Conservation (phyloP, 2,113 vertebrate species). For the Syngnathus scovelli region DNA sequence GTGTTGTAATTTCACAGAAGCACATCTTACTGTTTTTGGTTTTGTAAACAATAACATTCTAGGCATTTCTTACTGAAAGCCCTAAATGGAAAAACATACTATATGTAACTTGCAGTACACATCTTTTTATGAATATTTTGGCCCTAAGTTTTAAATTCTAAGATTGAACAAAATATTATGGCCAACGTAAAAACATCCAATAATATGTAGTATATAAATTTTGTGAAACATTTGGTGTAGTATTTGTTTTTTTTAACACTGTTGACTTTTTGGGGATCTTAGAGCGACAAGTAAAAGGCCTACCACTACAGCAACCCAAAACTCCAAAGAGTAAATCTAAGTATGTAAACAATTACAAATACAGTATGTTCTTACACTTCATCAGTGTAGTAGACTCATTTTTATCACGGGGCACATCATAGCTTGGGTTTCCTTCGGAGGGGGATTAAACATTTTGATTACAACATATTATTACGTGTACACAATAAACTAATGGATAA, state of each 20-base stretch:
- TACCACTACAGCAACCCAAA: conserved; percentile 13
- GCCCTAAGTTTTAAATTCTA: background rate
- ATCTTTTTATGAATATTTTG: conserved; percentile 5
- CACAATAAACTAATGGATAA: no score
- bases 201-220: background rate
- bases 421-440: no score
- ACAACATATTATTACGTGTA: no score
- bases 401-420: no score
- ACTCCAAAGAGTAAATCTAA: conserved; percentile 19
- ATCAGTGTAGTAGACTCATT: background rate
- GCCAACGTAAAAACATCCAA: background rate
- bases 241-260: background rate
- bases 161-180: background rate
- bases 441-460: no score
- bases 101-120: conserved; percentile 20
- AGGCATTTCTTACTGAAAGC: conserved; percentile 21
- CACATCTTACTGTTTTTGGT: conserved; percentile 43
- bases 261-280: background rate
- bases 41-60: conserved; percentile 65
- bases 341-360: conserved; percentile 48
- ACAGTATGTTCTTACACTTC: background rate
- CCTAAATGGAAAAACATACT: conserved; percentile 15
- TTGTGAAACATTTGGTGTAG: background rate
- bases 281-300: conserved; percentile 15
- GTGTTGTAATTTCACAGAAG: conserved; percentile 14